Percentiles rank a stretch among this genome's conserved stretches.
Evolutionary conservation across 2,797 vertebrate genomes (phyloP).

Genomic region (Lycodopsis pacificus): DNA sequence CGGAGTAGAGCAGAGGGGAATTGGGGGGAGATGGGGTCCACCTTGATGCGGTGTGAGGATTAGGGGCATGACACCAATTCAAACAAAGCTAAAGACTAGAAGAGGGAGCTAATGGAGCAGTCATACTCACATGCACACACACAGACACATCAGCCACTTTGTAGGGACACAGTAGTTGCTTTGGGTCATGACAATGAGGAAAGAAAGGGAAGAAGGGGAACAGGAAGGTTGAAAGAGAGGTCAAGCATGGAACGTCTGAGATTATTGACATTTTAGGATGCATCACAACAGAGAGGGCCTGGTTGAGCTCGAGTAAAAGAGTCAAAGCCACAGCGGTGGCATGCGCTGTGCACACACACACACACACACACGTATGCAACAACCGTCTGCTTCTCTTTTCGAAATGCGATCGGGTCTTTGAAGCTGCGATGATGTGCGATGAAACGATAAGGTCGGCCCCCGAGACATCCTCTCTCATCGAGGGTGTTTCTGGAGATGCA

Average conservation of each 20-base stretch:
- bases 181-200: conserved; percentile 18
- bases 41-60: conserved; percentile 69
- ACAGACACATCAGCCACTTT: conserved; percentile 19
- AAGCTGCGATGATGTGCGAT: conserved; percentile 50
- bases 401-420: conserved; percentile 46
- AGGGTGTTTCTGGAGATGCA: conserved; percentile 55
- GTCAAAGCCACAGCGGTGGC: background rate
- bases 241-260: conserved; percentile 7
- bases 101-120: conserved; percentile 73
- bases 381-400: conserved; percentile 1
- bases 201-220: background rate
- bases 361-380: background rate
- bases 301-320: background rate
- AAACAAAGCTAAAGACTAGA: conserved; percentile 77
- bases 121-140: conserved; percentile 1
- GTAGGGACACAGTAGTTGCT: conserved; percentile 6
- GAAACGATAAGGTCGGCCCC: conserved; percentile 46
- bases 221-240: conserved; percentile 22
- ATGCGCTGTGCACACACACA: background rate
- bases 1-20: conserved; percentile 39
- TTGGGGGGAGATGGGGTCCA: conserved; percentile 35
- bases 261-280: background rate
- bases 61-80: conserved; percentile 82
- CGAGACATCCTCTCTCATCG: conserved; percentile 41
- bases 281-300: background rate